These are phyloP conservation scores for Pteromalus puparum DNA, from an alignment of 1,140 invertebrate species.

Conservation along the genomic window DNA sequence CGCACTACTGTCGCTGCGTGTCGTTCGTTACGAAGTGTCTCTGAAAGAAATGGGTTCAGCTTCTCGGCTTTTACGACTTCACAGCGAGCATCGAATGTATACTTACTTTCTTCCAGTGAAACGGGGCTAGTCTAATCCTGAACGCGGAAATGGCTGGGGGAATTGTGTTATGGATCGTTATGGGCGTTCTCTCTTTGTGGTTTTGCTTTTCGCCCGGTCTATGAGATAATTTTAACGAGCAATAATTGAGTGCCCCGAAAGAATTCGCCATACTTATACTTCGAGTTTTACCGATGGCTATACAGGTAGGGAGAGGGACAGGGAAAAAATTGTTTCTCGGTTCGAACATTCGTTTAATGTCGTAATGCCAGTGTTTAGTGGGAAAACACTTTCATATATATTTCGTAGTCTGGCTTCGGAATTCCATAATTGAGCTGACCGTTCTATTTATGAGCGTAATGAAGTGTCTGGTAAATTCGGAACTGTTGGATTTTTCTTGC, in stretches of 20 bases:
- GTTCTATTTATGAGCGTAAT: not conserved
- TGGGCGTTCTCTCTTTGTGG: not conserved
- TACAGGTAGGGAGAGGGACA: too few relatives aligned
- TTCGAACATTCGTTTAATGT: not conserved
- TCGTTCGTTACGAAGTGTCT: not conserved
- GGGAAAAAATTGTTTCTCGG: not conserved
- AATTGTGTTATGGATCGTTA: not conserved
- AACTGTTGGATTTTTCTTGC: not conserved
- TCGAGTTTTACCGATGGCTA: not conserved
- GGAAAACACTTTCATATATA: not conserved
- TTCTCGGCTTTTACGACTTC: constrained; percentile 20
- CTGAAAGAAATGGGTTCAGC: constrained; percentile 13
- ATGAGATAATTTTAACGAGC: constrained; percentile 4
- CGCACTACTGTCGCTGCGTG: not conserved
- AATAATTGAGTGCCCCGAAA: not conserved
- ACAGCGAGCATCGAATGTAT: not conserved
- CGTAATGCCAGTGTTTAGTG: not conserved
- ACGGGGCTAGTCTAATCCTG: constrained; percentile 8
- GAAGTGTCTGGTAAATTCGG: not conserved
- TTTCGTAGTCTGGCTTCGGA: not conserved
- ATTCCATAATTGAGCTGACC: not conserved
- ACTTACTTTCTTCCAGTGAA: constrained; percentile 29
- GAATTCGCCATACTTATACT: not conserved
- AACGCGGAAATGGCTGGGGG: constrained; percentile 21
- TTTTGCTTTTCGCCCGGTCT: not conserved